Percentiles rank a stretch among this genome's conserved stretches.
Conservation (phyloP, 2,113 vertebrate species). For the Xiphophorus hellerii region DNA sequence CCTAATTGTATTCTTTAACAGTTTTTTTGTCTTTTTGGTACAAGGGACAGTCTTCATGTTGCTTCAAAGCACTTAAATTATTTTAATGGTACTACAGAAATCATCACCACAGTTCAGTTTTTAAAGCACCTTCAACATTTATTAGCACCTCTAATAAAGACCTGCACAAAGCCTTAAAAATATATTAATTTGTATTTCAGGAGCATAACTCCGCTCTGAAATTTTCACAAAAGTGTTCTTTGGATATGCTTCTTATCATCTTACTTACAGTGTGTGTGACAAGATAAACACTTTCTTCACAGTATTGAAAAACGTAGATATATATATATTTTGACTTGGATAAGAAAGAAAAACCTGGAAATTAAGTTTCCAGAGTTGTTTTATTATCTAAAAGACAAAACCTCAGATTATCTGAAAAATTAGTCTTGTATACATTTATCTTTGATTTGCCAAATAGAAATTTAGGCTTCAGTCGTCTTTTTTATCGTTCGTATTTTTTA, state of each 20-base stretch:
- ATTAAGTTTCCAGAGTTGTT: not conserved
- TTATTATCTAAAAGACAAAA: too few relatives aligned
- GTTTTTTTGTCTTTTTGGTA: constrained; percentile 61
- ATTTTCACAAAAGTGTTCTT: not conserved
- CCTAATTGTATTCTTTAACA: constrained; percentile 21
- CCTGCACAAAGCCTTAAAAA: not conserved
- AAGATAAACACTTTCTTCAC: not conserved
- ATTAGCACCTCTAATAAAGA: not conserved
- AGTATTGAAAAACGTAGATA: not conserved
- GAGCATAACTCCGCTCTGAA: not conserved
- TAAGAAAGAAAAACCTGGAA: too few relatives aligned
- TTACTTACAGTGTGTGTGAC: not conserved
- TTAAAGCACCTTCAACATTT: not conserved
- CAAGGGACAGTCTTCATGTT: constrained; percentile 20
- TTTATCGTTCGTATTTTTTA: too few relatives aligned
- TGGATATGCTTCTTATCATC: not conserved
- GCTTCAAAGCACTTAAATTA: constrained; percentile 69
- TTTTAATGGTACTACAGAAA: constrained; percentile 66
- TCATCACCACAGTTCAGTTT: constrained; percentile 24
- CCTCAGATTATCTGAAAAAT: too few relatives aligned
- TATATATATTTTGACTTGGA: not conserved
- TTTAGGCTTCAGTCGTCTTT: too few relatives aligned
- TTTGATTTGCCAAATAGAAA: too few relatives aligned
- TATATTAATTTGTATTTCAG: not conserved
- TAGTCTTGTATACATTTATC: not conserved